Base-by-base conservation (phyloP, 2,888 invertebrate species). In the Caenorhabditis becei region DNA sequence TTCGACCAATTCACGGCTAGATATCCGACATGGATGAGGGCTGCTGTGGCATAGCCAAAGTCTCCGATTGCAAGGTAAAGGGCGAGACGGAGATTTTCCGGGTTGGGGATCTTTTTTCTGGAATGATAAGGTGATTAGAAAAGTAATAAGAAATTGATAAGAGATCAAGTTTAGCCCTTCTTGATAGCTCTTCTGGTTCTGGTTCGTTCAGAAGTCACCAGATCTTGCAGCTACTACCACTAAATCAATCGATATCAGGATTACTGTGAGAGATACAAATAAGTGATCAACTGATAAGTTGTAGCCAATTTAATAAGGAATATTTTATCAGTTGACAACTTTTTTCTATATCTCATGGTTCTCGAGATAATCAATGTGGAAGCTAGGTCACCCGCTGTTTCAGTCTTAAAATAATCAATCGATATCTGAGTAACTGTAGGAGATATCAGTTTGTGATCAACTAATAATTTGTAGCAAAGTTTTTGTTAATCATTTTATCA, bases 21-120 rank as follows among this genome's bases (percentile, higher is more conserved):
- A 23, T 79, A 79, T 0, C 79, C 79, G 37, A 79, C 53, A 51
- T 79, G 79, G 16, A 72, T 56, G 3, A 72, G 66, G 1, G 72
- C 66, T 4, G 79, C 53, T 2, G 32, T 53, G 1, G 72, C 79
- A 37, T 79, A 79, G 4, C 79, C 79, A 16, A 72, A 62, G 18
- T 79, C 79, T 2, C 79, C 72, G 11, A 79, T 62, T 0, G 79
- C 79, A 11, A 79, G 67, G 20, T 72, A 79, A 5, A 79, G 61
- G 11, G 79, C 72, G 26, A 79, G 79, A 3, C 79, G 79, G 0
- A 79, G 51, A 20, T 72, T 79, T 26, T 79, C 79, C 8, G 79
- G 26, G 2, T 61, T 26, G 0, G 79, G 62, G 18, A 79, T 66
- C 23, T 67, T 58, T 67, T 79, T 79, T 62, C 79, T 79, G 67